Conservation (phyloP, 2,797 vertebrate genomes). For the Anabas testudineus region DNA sequence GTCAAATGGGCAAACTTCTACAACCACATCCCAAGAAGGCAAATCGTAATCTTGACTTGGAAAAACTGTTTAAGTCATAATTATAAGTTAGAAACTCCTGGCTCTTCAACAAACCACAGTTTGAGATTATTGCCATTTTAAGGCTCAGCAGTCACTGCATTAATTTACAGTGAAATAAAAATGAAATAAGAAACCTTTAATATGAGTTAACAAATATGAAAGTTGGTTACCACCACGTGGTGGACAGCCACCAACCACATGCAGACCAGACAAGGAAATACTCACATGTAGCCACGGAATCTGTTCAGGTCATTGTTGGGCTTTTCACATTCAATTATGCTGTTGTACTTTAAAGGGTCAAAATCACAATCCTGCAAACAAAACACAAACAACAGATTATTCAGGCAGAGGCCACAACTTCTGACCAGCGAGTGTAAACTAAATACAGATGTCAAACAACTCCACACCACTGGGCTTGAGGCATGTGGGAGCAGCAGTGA, state of each 20-base stretch:
- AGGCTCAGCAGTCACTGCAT: background rate
- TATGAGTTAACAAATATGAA: background rate
- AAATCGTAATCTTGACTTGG: constrained; percentile 38
- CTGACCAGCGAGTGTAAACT: background rate
- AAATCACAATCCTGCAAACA: constrained; percentile 93
- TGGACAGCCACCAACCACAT: background rate
- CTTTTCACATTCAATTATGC: constrained; percentile 95
- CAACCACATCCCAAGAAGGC: constrained; percentile 35
- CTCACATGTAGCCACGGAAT: constrained; percentile 97
- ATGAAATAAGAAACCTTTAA: constrained; percentile 10
- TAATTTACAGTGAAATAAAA: constrained; percentile 28
- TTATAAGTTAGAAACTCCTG: constrained; percentile 41
- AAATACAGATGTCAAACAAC: background rate
- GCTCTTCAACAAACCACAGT: constrained; percentile 40
- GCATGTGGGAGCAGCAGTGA: no score
- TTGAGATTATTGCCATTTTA: constrained; percentile 49
- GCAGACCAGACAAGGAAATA: constrained; percentile 47
- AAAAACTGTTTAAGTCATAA: constrained; percentile 56
- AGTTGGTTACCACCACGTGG: background rate
- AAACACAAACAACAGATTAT: constrained; percentile 13
- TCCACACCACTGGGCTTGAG: no score
- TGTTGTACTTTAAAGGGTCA: constrained; percentile 93
- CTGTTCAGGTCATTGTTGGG: constrained; percentile 97
- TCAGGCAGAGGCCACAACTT: background rate
- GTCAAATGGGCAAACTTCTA: constrained; percentile 17